Evolutionary conservation across 2,113 vertebrate genomes (phyloP).

Genomic region (Bos javanicus): DNA sequence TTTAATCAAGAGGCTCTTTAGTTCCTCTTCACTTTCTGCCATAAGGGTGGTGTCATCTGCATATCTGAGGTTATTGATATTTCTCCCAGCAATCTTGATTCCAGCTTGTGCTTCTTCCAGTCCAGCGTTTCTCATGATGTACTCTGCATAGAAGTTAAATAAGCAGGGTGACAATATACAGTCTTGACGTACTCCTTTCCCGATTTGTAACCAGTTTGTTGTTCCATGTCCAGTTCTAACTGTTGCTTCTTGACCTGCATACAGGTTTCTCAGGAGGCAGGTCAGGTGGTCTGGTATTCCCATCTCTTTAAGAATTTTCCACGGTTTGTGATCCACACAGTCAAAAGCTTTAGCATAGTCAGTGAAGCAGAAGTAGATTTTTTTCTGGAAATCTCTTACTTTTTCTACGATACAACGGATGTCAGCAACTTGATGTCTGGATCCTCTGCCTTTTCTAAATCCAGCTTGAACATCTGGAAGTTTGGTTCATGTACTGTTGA

Average conservation of each 20-base stretch:
- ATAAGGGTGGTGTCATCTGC: background rate
- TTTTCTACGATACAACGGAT: background rate
- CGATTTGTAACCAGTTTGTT: background rate
- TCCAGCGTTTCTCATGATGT: rapidly evolving
- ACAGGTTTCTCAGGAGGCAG: background rate
- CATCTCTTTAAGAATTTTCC: background rate
- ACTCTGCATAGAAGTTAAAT: background rate
- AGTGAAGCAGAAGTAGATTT: background rate
- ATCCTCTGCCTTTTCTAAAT: background rate
- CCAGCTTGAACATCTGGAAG: background rate
- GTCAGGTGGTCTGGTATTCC: background rate
- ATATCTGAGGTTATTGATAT: background rate
- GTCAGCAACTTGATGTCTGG: background rate
- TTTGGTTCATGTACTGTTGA: background rate
- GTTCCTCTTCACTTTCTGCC: background rate
- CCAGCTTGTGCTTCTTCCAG: background rate
- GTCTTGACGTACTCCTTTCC: background rate
- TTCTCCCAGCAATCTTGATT: background rate
- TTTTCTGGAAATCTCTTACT: background rate
- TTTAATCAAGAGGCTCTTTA: background rate
- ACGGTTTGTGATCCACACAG: background rate
- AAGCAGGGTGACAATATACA: background rate
- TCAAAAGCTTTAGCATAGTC: background rate
- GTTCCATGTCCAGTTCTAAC: background rate
- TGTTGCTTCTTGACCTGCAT: background rate